Evolutionary conservation across 2,888 invertebrate genomes (phyloP).

Genomic region (Hybos culiciformis): DNA sequence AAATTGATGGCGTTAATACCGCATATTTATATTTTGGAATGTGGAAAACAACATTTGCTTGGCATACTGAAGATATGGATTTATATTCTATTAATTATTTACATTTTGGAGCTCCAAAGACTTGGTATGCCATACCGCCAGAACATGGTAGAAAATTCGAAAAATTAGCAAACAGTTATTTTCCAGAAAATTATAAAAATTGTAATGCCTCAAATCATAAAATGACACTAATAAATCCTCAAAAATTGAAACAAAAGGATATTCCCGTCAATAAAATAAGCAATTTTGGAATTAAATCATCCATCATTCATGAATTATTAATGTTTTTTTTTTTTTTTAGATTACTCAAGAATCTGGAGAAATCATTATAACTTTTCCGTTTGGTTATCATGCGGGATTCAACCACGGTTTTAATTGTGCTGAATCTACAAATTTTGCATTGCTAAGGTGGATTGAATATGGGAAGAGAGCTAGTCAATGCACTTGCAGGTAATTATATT

Average conservation of each 20-base stretch:
- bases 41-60: constrained; percentile 99
- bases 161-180: constrained; percentile 29
- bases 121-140: constrained; percentile 36
- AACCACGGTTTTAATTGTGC: constrained; percentile 98
- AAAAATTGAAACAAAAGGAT: constrained; percentile 30
- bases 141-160: constrained; percentile 30
- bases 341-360: constrained; percentile 92
- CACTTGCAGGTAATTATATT: constrained; percentile 39
- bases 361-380: constrained; percentile 99
- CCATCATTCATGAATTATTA: no score
- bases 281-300: no score
- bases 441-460: constrained; percentile 94
- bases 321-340: constrained; percentile 30
- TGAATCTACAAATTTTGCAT: constrained; percentile 98
- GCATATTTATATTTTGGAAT: constrained; percentile 99
- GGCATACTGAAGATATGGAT: constrained; percentile 99
- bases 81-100: constrained; percentile 97
- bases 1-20: constrained; percentile 95
- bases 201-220: constrained; percentile 34
- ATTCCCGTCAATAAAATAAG: constrained; percentile 45
- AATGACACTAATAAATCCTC: constrained; percentile 35
- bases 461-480: constrained; percentile 78
- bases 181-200: constrained; percentile 28
- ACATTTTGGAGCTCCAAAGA: constrained; percentile 92
- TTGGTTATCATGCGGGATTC: constrained; percentile 95